Base-by-base conservation (phyloP, 2,888 invertebrate genomes). In the Acronicta alni region DNA sequence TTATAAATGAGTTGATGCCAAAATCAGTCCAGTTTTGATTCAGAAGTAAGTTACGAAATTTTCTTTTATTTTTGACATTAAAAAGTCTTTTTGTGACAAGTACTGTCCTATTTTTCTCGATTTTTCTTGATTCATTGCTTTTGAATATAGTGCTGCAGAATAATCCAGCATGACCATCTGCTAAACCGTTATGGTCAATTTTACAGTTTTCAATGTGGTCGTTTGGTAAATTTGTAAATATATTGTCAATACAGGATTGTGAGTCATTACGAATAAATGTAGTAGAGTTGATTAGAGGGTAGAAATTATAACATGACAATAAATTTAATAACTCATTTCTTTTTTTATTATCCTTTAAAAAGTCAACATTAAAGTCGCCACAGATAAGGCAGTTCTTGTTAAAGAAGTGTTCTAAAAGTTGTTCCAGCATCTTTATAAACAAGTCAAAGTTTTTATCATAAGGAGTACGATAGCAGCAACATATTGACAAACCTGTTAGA, bases 391-490 rank as follows among this genome's bases (percentile, higher is more conserved):
- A 51, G 16, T 42, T 41, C n/a, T 42, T 51, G 18, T 30, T 32
- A 17, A 51, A 51, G 6, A 51, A 42, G 12, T 42, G 32, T 8
- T 41, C 42, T 18, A 51, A 12, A 8, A 52, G 43, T 12, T 35
- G 17, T 52, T 52, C 42, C 1, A 52, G 32, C 18, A 18, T 43
- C 0, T 35, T 6, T 4, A 52, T 35, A 20, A 52, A 52, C 4
- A 14, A 17, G 10, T 52, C n/a, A 3, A 52, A 35, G n/a, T 52
- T 52, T 15, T 18, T 52, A 35, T 42, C 35, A 52, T 52, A 14
- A 14, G 51, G 51, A 20, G 14, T 52, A 26, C 43, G 51, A 43
- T 52, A 52, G 16, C 42, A 42, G 30, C 43, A 52, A 43, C 43
- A 43, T 23, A 43, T 10, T 9, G 26, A 26, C 10, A 26, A 10